phyloP scores from a whole-genome alignment of 2,888 invertebrate genomes.

The Saturnia pavonia region DNA sequence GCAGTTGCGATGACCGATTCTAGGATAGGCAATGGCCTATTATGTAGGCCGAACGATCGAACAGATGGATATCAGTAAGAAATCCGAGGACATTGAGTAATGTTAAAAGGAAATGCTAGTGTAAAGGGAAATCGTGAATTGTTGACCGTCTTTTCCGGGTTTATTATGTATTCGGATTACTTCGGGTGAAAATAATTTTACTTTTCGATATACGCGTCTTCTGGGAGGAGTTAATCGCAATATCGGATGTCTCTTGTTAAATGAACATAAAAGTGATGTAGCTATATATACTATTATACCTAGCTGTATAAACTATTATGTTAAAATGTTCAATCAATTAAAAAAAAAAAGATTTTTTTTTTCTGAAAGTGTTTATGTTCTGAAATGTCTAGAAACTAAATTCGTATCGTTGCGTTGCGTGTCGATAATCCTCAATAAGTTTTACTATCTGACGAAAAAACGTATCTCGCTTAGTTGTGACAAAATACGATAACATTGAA shows the following conservation, averaged over 20 bases:
- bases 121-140: slow-evolving; percentile 4
- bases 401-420: too few species aligned
- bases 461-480: too few species aligned
- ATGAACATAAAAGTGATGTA: not conserved
- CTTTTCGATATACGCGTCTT: not conserved
- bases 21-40: not conserved
- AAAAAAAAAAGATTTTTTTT: too few species aligned
- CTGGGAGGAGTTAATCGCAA: not conserved
- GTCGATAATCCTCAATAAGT: too few species aligned
- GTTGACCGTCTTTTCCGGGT: slow-evolving; percentile 11
- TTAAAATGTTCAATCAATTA: too few species aligned
- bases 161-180: slow-evolving; percentile 12
- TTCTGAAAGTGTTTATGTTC: too few species aligned
- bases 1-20: not conserved
- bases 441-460: too few species aligned
- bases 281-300: too few species aligned
- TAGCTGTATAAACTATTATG: too few species aligned
- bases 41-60: not conserved
- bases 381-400: too few species aligned
- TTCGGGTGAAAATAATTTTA: slow-evolving; percentile 9
- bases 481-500: too few species aligned
- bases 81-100: slow-evolving; percentile 2
- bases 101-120: slow-evolving; percentile 2
- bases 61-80: not conserved
- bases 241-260: not conserved